Evolutionary conservation across 2,797 vertebrate genomes (phyloP).

Genomic region (Brachyrhaphis roseni): DNA sequence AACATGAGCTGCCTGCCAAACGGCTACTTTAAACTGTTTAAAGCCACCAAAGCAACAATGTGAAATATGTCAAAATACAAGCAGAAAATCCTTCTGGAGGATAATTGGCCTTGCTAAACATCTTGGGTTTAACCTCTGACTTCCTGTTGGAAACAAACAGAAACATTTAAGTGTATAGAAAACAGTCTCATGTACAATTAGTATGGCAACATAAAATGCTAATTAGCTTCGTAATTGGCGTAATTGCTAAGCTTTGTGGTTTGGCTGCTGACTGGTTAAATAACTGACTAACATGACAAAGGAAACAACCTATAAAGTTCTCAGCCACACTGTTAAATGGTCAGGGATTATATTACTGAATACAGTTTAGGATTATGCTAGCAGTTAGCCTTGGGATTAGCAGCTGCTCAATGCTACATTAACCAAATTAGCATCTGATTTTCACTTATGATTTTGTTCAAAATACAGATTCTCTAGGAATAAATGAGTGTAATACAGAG

Average conservation of each 20-base stretch:
- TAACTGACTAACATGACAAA: not conserved
- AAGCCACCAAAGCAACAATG: not conserved
- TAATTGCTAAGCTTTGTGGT: not conserved
- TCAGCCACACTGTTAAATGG: not conserved
- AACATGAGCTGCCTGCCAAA: not conserved
- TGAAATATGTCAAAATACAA: not conserved
- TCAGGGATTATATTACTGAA: not conserved
- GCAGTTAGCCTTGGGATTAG: not conserved
- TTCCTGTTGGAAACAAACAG: not conserved
- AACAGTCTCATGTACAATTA: not conserved
- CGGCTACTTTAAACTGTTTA: not conserved
- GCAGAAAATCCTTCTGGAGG: not conserved
- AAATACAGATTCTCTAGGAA: too few species aligned
- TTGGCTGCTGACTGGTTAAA: not conserved
- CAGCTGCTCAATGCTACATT: not conserved
- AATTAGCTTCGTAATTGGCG: not conserved
- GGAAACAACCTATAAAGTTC: not conserved
- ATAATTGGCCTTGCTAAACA: not conserved
- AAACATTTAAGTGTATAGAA: not conserved
- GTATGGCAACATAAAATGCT: not conserved
- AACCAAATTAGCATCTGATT: not conserved
- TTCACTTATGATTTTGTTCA: not conserved
- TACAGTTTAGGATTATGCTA: not conserved
- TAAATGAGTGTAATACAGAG: not conserved
- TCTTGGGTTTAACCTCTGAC: not conserved